These are phyloP conservation scores for Sarcophaga variegata DNA, from an alignment of 2,888 invertebrate genomes.

Conservation along the genomic window DNA sequence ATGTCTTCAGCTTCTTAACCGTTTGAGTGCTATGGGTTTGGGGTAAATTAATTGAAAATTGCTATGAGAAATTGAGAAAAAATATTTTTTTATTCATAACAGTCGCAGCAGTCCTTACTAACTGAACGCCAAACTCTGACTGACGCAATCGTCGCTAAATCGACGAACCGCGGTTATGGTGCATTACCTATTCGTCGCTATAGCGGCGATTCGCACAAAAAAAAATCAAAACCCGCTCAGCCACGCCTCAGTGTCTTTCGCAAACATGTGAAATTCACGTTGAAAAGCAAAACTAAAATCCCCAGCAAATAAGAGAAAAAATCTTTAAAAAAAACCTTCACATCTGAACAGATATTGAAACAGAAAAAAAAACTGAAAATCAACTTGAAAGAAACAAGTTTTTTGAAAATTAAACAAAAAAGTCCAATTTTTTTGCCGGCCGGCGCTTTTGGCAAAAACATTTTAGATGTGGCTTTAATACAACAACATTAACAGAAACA, in stretches of 20 bases:
- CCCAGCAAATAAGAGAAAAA: constrained; percentile 36
- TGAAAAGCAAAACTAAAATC: constrained; percentile 39
- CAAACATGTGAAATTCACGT: constrained; percentile 60
- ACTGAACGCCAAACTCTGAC: too few relatives aligned
- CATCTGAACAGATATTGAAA: constrained; percentile 38
- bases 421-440: constrained; percentile 43
- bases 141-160: too few relatives aligned
- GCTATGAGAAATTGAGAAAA: too few relatives aligned
- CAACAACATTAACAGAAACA: constrained; percentile 27
- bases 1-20: too few relatives aligned
- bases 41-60: too few relatives aligned
- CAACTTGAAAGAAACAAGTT: constrained; percentile 56
- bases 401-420: background rate
- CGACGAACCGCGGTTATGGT: too few relatives aligned
- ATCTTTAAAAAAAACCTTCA: constrained; percentile 59
- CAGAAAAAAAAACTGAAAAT: constrained; percentile 5
- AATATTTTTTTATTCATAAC: too few relatives aligned
- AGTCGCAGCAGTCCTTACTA: too few relatives aligned
- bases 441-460: constrained; percentile 67
- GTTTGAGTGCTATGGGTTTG: too few relatives aligned
- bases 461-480: constrained; percentile 34
- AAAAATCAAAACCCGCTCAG: background rate
- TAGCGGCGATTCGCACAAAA: too few relatives aligned
- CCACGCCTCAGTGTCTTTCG: background rate
- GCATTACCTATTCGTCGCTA: too few relatives aligned